Percentiles rank a stretch among this genome's conserved stretches.
phyloP scores from a whole-genome alignment of 2,888 invertebrate genomes.

The Plagodis dolabraria region DNA sequence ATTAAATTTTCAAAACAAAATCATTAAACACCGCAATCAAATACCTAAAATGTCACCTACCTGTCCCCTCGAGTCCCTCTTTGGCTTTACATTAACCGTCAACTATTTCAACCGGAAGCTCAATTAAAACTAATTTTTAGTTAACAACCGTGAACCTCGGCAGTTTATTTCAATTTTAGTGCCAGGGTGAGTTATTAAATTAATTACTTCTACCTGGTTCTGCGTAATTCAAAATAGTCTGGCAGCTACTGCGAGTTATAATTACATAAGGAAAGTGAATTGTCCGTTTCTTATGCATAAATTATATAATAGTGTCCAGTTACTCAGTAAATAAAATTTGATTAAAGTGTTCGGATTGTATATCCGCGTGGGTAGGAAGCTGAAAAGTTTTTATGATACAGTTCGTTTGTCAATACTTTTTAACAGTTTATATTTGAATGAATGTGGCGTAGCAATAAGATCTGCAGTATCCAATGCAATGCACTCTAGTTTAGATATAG shows the following conservation, averaged over 20 bases:
- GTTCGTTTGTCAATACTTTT: too few relatives aligned
- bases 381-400: too few relatives aligned
- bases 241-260: not conserved
- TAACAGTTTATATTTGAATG: too few relatives aligned
- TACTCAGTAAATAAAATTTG: too few relatives aligned
- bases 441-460: too few relatives aligned
- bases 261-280: not conserved
- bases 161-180: conserved; percentile 36
- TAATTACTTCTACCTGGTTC: conserved; percentile 37
- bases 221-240: conserved; percentile 24
- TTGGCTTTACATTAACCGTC: conserved; percentile 16
- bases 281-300: too few relatives aligned
- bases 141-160: conserved; percentile 35
- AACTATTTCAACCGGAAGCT: conserved; percentile 24
- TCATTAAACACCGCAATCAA: not conserved
- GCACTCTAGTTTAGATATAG: too few relatives aligned
- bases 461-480: too few relatives aligned
- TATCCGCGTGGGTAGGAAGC: too few relatives aligned
- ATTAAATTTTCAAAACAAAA: too few relatives aligned
- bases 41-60: not conserved
- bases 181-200: conserved; percentile 38
- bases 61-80: not conserved
- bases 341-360: too few relatives aligned
- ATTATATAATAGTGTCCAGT: too few relatives aligned
- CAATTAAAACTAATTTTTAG: conserved; percentile 37